These are phyloP conservation scores for Drosophila greeni DNA, from an alignment of 2,888 invertebrate genomes.

Conservation along the genomic window DNA sequence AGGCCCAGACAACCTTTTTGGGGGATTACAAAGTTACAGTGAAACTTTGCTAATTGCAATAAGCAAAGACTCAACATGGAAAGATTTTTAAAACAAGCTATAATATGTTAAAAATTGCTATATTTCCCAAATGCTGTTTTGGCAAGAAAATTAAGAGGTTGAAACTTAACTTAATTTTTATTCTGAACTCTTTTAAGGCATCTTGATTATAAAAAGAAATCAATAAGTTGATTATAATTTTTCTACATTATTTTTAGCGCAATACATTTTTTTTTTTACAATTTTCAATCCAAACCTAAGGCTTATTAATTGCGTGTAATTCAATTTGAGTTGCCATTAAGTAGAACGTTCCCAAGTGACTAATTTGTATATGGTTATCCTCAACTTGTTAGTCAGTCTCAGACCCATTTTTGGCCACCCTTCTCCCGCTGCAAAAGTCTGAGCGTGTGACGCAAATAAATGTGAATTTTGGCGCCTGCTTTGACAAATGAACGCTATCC, in stretches of 20 bases:
- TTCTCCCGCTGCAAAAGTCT: slow-evolving; percentile 8
- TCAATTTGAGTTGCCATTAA: slow-evolving; percentile 4
- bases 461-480: slow-evolving; percentile 10
- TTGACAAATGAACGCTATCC: slow-evolving; percentile 16
- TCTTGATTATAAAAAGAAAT: no score
- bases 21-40: slow-evolving; percentile 7
- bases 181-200: background rate
- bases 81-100: background rate
- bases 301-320: slow-evolving; percentile 3
- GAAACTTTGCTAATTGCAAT: background rate
- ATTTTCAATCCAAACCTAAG: background rate
- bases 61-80: background rate
- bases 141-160: background rate
- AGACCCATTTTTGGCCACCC: slow-evolving; percentile 1
- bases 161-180: background rate
- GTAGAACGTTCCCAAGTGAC: slow-evolving; percentile 25
- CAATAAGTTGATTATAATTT: no score
- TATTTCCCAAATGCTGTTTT: background rate
- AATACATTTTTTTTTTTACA: background rate
- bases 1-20: slow-evolving; percentile 14
- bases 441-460: slow-evolving; percentile 22
- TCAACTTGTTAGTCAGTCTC: slow-evolving; percentile 15
- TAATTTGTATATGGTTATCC: slow-evolving; percentile 10
- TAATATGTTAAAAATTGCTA: background rate
- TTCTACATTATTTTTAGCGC: background rate